Base-by-base conservation (phyloP, 2,888 invertebrate genomes). In the Drosophila meridionalis region DNA sequence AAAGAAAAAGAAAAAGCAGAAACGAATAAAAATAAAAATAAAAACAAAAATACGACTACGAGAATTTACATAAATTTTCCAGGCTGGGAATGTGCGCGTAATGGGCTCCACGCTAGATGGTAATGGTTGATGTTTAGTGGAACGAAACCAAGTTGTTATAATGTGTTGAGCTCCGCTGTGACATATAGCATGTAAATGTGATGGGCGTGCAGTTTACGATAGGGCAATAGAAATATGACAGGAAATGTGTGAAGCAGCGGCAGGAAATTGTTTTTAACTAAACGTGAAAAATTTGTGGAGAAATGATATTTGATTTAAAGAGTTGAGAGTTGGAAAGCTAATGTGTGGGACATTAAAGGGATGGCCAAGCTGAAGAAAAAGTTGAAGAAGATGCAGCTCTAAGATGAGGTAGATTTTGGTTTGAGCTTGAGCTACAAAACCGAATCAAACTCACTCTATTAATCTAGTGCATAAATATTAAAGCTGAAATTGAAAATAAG, bases 91-190 rank as follows among this genome's bases (percentile, higher is more conserved):
- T 57, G 26, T 61, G 60, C 50, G 28, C 47, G 28, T 57, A 57
- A 69, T 69, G 62, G 61, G 60, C 57, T 56, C 48, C 28, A 36
- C 47, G 36, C 32, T 48, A 61, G 61, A 69, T 61, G 34, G 34
- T 69, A 70, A 57, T 61, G 42, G 40, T 11, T 26, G 45, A 50
- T 57, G 70, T 52, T 45, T 50, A 66, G 60, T 70, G 55, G 40
- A 30, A 52, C 69, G 56, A 50, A 61, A 61, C 61, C 68, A 38
- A 38, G 48, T 30, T 48, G 28, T 43, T 48, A 55, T 48, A 68
- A 50, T 60, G 69, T 60, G 68, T 38, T 57, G 56, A 68, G n/a
- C 66, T 66, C n/a, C 2, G 42, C 40, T 36, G 34, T 48, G 47
- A 65, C 47, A 65, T n/a, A 42, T 20, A 34, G 32, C 50, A 52